A percentile compares a stretch with the other conserved stretches of the same genome.
Conservation (phyloP, 2,113 vertebrate species). For the Phalacrocorax brasilianus region DNA sequence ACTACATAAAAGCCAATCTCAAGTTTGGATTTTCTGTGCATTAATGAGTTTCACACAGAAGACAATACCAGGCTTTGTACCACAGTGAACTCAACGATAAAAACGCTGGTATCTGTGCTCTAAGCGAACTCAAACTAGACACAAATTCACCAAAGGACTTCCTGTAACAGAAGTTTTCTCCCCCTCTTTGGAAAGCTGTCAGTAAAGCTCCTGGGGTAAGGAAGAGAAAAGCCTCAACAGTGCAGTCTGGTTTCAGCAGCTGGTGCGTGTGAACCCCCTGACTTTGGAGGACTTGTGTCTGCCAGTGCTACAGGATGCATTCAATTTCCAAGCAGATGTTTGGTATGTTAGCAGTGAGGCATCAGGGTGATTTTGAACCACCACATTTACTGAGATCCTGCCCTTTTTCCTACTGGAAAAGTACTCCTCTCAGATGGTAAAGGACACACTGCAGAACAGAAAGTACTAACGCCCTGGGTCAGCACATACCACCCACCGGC, state of each 20-base stretch:
- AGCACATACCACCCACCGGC: neutral
- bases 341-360: neutral
- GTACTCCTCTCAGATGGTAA: neutral
- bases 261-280: neutral
- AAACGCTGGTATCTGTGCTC: accelerated
- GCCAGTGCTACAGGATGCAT: neutral
- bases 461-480: neutral
- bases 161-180: neutral
- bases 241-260: neutral
- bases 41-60: neutral
- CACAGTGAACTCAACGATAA: neutral
- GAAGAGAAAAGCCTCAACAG: neutral
- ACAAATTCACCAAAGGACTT: neutral
- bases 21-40: neutral
- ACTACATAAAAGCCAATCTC: conserved; percentile 66
- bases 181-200: neutral
- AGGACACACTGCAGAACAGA: neutral
- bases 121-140: neutral
- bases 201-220: neutral
- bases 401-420: neutral
- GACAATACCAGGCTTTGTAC: neutral
- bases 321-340: neutral
- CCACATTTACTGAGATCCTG: neutral
- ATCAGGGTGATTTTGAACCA: neutral
- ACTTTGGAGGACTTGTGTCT: neutral